These are phyloP conservation scores for Bombus impatiens DNA, from an alignment of 1,140 invertebrate genomes.

Conservation along the genomic window DNA sequence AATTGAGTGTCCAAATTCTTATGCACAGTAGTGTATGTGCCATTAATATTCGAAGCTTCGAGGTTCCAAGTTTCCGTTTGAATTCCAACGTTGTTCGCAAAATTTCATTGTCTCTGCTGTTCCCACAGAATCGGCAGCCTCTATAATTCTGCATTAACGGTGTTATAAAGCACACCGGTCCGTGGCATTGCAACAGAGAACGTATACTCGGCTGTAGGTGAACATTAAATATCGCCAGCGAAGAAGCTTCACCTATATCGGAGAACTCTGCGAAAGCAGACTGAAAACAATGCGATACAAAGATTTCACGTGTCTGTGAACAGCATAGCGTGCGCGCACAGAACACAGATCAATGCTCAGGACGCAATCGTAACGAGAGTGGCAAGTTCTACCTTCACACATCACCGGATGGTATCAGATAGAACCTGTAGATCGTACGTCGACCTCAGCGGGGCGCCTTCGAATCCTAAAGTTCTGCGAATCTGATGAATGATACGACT, in stretches of 20 bases:
- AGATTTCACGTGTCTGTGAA: not conserved
- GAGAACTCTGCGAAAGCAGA: not conserved
- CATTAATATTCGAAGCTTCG: not conserved
- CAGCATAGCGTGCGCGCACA: too few relatives aligned
- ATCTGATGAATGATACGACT: slow-evolving; percentile 43
- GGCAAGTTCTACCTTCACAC: slow-evolving; percentile 21
- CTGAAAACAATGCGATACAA: slow-evolving; percentile 18
- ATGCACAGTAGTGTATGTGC: too few relatives aligned
- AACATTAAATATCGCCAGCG: slow-evolving; percentile 9
- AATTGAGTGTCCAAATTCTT: too few relatives aligned
- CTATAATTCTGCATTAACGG: slow-evolving; percentile 9
- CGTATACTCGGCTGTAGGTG: not conserved
- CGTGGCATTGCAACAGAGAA: not conserved
- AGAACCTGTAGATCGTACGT: slow-evolving; percentile 35
- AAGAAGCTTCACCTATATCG: slow-evolving; percentile 18
- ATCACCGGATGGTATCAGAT: slow-evolving; percentile 24
- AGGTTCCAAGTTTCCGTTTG: not conserved
- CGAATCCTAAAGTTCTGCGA: slow-evolving; percentile 30
- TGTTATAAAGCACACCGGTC: not conserved
- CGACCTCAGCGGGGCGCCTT: slow-evolving; percentile 39
- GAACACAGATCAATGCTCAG: not conserved
- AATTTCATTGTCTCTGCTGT: not conserved
- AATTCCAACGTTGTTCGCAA: not conserved
- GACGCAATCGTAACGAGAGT: slow-evolving; percentile 23
- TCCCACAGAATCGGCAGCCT: not conserved